Conservation (phyloP, 2,888 invertebrate species). For the Ophion obscuratus region DNA sequence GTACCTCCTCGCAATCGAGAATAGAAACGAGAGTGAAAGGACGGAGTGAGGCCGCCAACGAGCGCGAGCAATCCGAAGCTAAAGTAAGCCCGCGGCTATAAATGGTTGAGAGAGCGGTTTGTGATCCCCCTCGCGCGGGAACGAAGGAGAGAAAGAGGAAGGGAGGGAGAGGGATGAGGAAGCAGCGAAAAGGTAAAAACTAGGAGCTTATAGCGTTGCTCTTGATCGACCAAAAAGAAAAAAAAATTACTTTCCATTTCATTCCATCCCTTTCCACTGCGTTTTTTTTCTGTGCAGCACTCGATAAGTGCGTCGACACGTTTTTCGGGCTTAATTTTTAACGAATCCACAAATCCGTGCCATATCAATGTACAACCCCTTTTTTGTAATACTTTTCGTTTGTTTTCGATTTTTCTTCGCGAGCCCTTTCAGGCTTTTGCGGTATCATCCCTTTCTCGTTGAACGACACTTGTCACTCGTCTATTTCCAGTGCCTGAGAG, state of each 20-base stretch:
- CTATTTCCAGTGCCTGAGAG: no score
- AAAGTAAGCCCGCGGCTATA: conserved; percentile 46
- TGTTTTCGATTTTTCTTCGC: no score
- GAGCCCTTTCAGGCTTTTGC: no score
- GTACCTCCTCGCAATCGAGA: conserved; percentile 68
- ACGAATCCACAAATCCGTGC: no score
- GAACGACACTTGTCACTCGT: no score
- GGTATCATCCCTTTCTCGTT: no score
- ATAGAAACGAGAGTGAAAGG: conserved; percentile 67
- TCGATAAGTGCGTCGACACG: not conserved
- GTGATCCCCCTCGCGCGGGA: conserved; percentile 12
- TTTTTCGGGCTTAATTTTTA: no score
- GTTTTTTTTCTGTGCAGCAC: not conserved
- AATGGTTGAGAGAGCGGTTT: conserved; percentile 50
- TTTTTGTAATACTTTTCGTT: no score
- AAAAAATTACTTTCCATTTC: conserved; percentile 36
- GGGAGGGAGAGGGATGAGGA: not conserved
- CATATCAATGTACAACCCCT: no score
- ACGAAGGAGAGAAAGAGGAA: not conserved
- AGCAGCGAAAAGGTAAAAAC: not conserved
- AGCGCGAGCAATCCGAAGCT: conserved; percentile 19
- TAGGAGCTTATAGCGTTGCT: not conserved
- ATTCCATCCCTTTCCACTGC: conserved; percentile 5
- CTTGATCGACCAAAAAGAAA: conserved; percentile 24
- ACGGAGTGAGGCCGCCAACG: conserved; percentile 25